phyloP scores from a whole-genome alignment of 2,797 vertebrate genomes.

The Pseudocheirus occidentalis region DNA sequence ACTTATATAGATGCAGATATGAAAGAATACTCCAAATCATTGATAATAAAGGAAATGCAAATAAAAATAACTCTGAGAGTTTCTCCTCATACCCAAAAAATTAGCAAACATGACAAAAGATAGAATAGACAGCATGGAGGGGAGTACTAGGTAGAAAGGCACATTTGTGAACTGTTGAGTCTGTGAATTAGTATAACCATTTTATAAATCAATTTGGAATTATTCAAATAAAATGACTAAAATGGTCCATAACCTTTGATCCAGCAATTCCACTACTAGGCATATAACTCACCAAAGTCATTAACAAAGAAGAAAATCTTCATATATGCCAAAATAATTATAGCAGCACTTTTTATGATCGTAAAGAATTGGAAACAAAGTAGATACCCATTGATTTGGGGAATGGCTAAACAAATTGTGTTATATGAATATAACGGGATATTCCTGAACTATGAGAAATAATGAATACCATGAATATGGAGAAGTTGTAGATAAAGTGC shows the following conservation, averaged over 20 bases:
- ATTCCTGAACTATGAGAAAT: background rate
- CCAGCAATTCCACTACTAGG: background rate
- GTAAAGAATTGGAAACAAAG: background rate
- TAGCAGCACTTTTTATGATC: background rate
- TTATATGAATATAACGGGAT: background rate
- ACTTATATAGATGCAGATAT: background rate
- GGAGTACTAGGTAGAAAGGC: background rate
- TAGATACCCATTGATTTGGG: background rate
- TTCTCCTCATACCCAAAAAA: background rate
- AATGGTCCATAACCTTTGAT: background rate
- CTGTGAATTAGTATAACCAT: background rate
- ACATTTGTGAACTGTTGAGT: background rate
- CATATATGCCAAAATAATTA: background rate
- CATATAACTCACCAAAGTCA: background rate
- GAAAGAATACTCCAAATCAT: background rate
- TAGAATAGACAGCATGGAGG: background rate
- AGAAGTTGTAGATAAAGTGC: background rate
- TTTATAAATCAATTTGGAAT: background rate
- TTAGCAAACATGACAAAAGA: background rate
- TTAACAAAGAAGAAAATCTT: background rate
- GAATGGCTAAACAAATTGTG: background rate
- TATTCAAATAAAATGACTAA: background rate
- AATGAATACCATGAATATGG: background rate
- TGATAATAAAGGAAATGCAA: background rate
- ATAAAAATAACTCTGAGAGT: background rate